Evolutionary conservation across 2,797 vertebrate species (phyloP), one percentile per base, ranked within the genome.

Genomic region (Hyperoplus lanceolatus): DNA sequence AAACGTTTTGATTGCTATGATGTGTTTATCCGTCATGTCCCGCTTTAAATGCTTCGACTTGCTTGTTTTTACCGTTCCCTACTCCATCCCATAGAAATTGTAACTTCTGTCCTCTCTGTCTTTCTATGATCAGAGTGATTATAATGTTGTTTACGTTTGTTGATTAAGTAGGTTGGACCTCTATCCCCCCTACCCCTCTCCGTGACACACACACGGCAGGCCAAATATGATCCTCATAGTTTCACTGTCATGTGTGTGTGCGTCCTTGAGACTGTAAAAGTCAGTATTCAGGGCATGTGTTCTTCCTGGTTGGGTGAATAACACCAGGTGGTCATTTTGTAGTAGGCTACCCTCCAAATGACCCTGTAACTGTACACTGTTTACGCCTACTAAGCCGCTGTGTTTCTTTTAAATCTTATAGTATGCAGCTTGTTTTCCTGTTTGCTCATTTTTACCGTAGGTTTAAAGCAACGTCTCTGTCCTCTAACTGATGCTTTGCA

Each of bases 191-290:
- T 6, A 6, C 51, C 16, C 8, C 10, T 7, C 16, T 58, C 18
- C 65, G 15, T 70, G 42, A n/a, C 29, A 81, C 54, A 18, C 60
- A 21, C 48, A 10, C 10, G 7, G 8, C 29, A 6, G 38, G 42
- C 36, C 10, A 61, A 60, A 56, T 70, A 18, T 39, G 61, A 84
- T 53, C 53, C 48, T 55, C 38, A 16, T 45, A 65, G 21, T 74
- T 57, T 7, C 57, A 6, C 11, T 78, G 64, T 46, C 60, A 48
- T 76, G 56, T 70, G 63, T 69, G 53, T 75, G 18, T 75, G 77
- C 88, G 85, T 77, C 89, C 88, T 91, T 91, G 87, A 87, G 49
- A 54, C 59, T 58, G 65, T 69, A 42, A 64, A 81, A 77, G 84
- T 84, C 83, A 78, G 55, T 60, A 11, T 51, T 78, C 10, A 59